Evolutionary conservation across 2,888 invertebrate genomes (phyloP).

Genomic region (Drosophila meridiana): DNA sequence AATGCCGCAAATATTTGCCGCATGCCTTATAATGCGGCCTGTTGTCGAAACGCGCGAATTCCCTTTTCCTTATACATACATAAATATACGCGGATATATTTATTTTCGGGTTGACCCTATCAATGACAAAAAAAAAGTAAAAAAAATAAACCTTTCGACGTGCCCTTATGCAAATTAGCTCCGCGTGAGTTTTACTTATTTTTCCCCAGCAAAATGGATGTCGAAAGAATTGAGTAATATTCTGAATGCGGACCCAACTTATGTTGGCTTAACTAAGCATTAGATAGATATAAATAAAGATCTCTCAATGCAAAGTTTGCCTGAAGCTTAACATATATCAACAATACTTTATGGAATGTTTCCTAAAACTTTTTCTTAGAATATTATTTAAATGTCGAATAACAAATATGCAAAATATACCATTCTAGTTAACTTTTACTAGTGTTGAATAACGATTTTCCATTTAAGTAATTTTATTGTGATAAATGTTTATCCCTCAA

Average conservation of each 20-base stretch:
- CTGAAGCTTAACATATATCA: neutral
- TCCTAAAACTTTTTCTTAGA: neutral
- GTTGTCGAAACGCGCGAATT: slow-evolving; percentile 15
- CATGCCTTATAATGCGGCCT: slow-evolving; percentile 44
- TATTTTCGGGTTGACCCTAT: slow-evolving; percentile 28
- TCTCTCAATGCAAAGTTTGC: neutral
- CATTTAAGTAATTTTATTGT: neutral
- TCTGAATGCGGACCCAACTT: slow-evolving; percentile 10
- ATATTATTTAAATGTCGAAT: neutral
- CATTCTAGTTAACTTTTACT: neutral
- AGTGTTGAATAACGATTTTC: neutral
- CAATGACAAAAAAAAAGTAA: slow-evolving; percentile 20
- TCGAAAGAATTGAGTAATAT: slow-evolving; percentile 17
- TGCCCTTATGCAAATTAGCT: slow-evolving; percentile 60
- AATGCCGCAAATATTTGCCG: slow-evolving; percentile 71
- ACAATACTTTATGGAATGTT: neutral
- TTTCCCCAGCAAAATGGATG: neutral
- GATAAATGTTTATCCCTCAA: too few relatives aligned
- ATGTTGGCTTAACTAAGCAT: slow-evolving; percentile 19
- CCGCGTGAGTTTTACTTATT: slow-evolving; percentile 16
- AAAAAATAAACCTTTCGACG: slow-evolving; percentile 29
- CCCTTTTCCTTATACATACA: slow-evolving; percentile 6
- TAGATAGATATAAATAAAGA: slow-evolving; percentile 8
- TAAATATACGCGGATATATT: neutral
- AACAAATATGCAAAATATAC: too few relatives aligned